Percentiles rank a stretch among this genome's conserved stretches.
These are phyloP conservation scores for Ameiurus melas DNA, from an alignment of 2,113 vertebrate species.

Conservation along the genomic window DNA sequence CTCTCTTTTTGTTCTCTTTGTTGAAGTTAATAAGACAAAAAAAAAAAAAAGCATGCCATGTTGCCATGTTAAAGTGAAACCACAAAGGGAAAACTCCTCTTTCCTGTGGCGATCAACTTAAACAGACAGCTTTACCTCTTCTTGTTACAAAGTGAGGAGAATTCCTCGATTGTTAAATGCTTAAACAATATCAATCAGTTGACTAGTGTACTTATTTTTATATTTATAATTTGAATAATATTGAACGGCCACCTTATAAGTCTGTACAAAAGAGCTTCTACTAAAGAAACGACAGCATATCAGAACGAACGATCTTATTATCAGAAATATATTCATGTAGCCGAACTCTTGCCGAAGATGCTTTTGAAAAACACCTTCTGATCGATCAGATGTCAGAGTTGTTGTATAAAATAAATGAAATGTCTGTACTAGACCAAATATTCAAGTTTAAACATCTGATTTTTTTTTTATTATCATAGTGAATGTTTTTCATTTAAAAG, in stretches of 20 bases:
- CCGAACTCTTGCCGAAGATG: neutral
- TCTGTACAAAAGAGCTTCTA: neutral
- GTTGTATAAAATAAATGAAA: neutral
- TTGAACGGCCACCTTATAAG: neutral
- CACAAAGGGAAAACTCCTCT: slow-evolving; percentile 1
- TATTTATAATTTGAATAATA: neutral
- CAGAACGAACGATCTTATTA: neutral
- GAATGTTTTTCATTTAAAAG: neutral
- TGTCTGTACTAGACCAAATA: neutral
- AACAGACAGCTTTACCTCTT: neutral
- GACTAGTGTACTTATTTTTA: neutral
- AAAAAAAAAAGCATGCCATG: neutral
- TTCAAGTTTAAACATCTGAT: neutral
- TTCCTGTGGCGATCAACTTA: neutral
- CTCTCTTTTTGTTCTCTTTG: slow-evolving; percentile 8
- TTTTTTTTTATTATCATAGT: neutral
- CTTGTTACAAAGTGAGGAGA: neutral
- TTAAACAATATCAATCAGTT: neutral
- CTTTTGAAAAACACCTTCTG: neutral
- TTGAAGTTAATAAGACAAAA: slow-evolving; percentile 15
- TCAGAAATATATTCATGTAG: neutral
- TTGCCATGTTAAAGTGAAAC: slow-evolving; percentile 19
- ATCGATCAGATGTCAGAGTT: neutral
- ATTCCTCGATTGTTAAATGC: neutral
- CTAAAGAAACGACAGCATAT: neutral